Evolutionary conservation across 1,140 invertebrate species (phyloP).

Genomic region (Drosophila arizonae): DNA sequence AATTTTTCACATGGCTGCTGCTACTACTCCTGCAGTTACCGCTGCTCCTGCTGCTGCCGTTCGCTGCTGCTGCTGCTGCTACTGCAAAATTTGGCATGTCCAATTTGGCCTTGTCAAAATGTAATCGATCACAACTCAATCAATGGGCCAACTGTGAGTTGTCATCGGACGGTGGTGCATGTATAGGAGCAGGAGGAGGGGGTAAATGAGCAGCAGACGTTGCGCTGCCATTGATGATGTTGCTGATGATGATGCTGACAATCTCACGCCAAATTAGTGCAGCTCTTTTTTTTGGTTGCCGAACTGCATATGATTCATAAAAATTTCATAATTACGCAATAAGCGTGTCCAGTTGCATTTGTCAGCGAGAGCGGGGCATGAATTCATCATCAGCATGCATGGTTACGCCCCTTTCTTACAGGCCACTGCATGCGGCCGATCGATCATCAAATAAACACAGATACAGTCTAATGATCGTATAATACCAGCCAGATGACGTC

Average conservation of each 20-base stretch:
- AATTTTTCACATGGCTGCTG: conserved; percentile 46
- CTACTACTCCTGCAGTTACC: background rate
- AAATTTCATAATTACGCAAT: conserved; percentile 80
- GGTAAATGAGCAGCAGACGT: conserved; percentile 18
- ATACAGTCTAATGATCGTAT: conserved; percentile 73
- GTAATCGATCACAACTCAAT: conserved; percentile 82
- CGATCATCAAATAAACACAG: conserved; percentile 46
- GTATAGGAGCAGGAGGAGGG: background rate
- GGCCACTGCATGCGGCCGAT: conserved; percentile 31
- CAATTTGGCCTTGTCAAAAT: conserved; percentile 76
- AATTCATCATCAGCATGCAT: conserved; percentile 65
- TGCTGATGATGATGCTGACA: conserved; percentile 53
- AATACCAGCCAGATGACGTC: conserved; percentile 31
- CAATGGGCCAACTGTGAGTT: conserved; percentile 47
- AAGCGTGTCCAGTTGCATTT: conserved; percentile 76
- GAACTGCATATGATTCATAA: conserved; percentile 68
- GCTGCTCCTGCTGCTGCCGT: conserved; percentile 3
- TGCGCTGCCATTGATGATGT: background rate
- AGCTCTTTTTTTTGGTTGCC: conserved; percentile 46
- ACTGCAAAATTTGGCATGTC: conserved; percentile 59
- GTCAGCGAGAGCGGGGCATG: conserved; percentile 23
- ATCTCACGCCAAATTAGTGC: conserved; percentile 77
- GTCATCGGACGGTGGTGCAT: conserved; percentile 40
- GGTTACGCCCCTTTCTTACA: conserved; percentile 61
- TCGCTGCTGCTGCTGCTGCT: background rate